A percentile compares a stretch with the other conserved stretches of the same genome.
These are phyloP conservation scores for Sericinus montela DNA, from an alignment of 2,888 invertebrate genomes.

Conservation along the genomic window DNA sequence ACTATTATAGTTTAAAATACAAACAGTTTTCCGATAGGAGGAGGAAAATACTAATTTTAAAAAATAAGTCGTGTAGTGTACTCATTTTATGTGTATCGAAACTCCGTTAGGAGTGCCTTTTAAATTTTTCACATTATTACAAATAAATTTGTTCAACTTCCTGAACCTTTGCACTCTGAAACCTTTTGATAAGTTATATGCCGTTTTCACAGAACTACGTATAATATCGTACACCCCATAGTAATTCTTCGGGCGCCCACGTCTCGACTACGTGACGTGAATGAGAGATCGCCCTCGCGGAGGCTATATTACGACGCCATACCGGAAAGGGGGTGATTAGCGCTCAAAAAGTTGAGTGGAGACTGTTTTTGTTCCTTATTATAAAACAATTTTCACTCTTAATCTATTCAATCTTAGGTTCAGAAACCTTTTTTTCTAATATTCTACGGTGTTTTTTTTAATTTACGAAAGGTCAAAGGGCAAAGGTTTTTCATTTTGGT, in stretches of 20 bases:
- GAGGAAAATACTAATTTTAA: too few species aligned
- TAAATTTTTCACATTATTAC: not conserved
- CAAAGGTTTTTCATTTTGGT: too few species aligned
- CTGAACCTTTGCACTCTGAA: not conserved
- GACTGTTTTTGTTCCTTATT: constrained; percentile 6
- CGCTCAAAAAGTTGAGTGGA: constrained; percentile 31
- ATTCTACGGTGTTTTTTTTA: too few species aligned
- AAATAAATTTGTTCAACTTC: not conserved
- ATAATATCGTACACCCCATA: constrained; percentile 16
- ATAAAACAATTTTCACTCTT: constrained; percentile 2
- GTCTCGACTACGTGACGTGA: constrained; percentile 39
- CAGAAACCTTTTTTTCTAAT: too few species aligned
- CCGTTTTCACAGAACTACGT: constrained; percentile 13
- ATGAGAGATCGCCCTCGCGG: constrained; percentile 26
- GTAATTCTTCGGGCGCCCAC: constrained; percentile 30
- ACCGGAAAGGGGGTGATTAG: constrained; percentile 36
- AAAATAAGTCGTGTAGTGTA: too few species aligned
- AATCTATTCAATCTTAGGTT: not conserved
- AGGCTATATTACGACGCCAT: constrained; percentile 23
- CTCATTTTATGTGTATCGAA: too few species aligned
- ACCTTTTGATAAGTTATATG: constrained; percentile 1
- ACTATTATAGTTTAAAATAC: too few species aligned
- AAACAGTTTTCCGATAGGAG: too few species aligned
- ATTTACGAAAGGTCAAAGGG: too few species aligned
- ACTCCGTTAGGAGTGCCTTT: not conserved